phyloP scores from a whole-genome alignment of 1,140 invertebrate species.

The Cotesia vestalis region DNA sequence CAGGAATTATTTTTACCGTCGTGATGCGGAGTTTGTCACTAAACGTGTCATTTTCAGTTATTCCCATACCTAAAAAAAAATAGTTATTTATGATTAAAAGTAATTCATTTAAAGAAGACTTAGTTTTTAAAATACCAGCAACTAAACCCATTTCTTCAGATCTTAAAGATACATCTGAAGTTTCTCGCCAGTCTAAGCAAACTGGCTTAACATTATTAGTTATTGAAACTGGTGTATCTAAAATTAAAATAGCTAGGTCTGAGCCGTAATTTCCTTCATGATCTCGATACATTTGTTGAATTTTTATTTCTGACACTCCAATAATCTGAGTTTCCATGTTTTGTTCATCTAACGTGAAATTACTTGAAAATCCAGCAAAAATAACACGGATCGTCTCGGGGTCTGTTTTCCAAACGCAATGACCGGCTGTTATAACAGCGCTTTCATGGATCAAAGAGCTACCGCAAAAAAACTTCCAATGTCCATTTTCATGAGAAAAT shows the following conservation, averaged over 20 bases:
- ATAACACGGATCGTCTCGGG: slow-evolving; percentile 51
- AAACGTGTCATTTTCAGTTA: slow-evolving; percentile 61
- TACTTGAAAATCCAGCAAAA: slow-evolving; percentile 55
- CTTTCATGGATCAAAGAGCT: slow-evolving; percentile 58
- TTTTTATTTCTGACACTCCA: slow-evolving; percentile 50
- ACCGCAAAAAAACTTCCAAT: slow-evolving; percentile 62
- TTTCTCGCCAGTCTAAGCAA: slow-evolving; percentile 58
- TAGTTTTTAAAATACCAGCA: slow-evolving; percentile 48
- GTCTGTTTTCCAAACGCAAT: slow-evolving; percentile 61
- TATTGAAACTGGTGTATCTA: slow-evolving; percentile 50
- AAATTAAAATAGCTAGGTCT: slow-evolving; percentile 61
- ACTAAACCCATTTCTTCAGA: slow-evolving; percentile 48
- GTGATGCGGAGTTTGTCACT: slow-evolving; percentile 51
- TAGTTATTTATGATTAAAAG: slow-evolving; percentile 39
- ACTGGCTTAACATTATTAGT: slow-evolving; percentile 51
- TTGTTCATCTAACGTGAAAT: slow-evolving; percentile 45
- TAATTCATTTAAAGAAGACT: neutral
- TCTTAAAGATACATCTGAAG: slow-evolving; percentile 43
- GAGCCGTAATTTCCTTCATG: slow-evolving; percentile 63
- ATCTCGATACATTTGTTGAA: slow-evolving; percentile 60
- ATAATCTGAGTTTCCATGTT: slow-evolving; percentile 52
- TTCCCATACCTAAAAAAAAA: slow-evolving; percentile 56
- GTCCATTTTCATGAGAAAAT: slow-evolving; percentile 50
- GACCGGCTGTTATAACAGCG: slow-evolving; percentile 62
- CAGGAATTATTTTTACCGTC: slow-evolving; percentile 50